Evolutionary conservation across 2,113 vertebrate genomes (phyloP), one percentile per base, ranked within the genome.

Genomic region (Phaethon lepturus): DNA sequence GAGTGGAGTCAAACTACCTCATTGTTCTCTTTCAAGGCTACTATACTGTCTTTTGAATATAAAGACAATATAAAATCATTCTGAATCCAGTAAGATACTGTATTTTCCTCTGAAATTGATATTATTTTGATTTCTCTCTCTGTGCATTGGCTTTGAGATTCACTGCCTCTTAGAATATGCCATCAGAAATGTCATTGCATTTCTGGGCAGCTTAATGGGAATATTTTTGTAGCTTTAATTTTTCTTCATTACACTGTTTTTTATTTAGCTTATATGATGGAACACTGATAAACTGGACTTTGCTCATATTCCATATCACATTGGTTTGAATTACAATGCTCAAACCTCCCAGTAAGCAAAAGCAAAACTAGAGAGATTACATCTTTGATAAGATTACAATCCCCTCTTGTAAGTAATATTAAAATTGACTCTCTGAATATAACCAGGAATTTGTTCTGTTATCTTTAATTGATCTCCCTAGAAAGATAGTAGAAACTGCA

Each of bases 381-480:
- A 94, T 92, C 35, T 95, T 95, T 96, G 94, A 95, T 97, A 97
- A 97, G 88, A 96, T 96, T 88, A 69, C 74, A 93, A 42, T 93
- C 38, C 81, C 72, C 74, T 94, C 53, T 90, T 96, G 71, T 71
- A 97, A 95, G 56, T 95, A 96, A 97, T 97, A 96, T 96, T 96
- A 97, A 98, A 98, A 97, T 96, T 96, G 86, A 74, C 66, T 97
- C 83, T 92, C 88, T 89, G 77, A 96, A 97, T 97, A 90, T 82
- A 97, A 97, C 96, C 81, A 97, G 91, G 74, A 79, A 94, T 97
- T 98, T 98, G 92, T 95, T 84, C 11, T 13, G 94, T 96, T 97
- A 97, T 98, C 96, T 98, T 97, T 98, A 97, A 97, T 97, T 98
- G 92, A 98, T 98, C 94, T 98, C 44, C 67, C 80, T 91, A 74